These are phyloP conservation scores for Cranoglanis bouderius DNA, from an alignment of 2,113 vertebrate genomes.

Conservation along the genomic window DNA sequence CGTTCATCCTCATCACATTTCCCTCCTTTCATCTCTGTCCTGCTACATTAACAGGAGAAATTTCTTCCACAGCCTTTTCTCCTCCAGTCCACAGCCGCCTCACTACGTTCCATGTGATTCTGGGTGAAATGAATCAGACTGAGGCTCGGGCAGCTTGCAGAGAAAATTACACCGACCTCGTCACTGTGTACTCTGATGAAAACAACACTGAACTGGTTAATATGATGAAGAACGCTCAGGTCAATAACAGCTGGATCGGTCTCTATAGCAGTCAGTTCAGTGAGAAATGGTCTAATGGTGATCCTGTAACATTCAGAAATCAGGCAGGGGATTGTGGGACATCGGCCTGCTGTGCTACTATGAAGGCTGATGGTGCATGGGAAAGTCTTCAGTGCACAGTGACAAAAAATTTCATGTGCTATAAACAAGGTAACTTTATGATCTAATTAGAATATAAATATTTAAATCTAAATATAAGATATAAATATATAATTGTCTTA, in stretches of 20 bases:
- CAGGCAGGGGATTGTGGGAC: too few species aligned
- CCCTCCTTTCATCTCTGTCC: not conserved
- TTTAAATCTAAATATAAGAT: not conserved
- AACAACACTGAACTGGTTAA: not conserved
- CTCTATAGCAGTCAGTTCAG: accelerated
- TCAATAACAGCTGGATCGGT: slow-evolving; percentile 45
- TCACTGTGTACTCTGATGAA: not conserved
- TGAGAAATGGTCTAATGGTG: slow-evolving; percentile 58
- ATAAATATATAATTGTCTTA: not conserved
- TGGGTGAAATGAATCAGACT: not conserved
- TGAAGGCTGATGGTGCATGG: not conserved
- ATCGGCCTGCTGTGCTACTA: not conserved
- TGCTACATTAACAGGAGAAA: not conserved
- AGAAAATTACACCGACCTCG: accelerated
- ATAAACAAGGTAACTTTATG: not conserved
- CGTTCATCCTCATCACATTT: too few species aligned
- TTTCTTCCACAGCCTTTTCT: not conserved
- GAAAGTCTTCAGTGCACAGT: not conserved
- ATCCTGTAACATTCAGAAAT: not conserved
- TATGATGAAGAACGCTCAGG: accelerated
- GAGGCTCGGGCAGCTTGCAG: slow-evolving; percentile 36
- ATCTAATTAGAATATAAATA: not conserved
- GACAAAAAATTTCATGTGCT: not conserved
- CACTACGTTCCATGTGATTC: not conserved
- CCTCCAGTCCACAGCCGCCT: not conserved